Base-by-base conservation (phyloP, 2,113 vertebrate species). In the Verasper variegatus region DNA sequence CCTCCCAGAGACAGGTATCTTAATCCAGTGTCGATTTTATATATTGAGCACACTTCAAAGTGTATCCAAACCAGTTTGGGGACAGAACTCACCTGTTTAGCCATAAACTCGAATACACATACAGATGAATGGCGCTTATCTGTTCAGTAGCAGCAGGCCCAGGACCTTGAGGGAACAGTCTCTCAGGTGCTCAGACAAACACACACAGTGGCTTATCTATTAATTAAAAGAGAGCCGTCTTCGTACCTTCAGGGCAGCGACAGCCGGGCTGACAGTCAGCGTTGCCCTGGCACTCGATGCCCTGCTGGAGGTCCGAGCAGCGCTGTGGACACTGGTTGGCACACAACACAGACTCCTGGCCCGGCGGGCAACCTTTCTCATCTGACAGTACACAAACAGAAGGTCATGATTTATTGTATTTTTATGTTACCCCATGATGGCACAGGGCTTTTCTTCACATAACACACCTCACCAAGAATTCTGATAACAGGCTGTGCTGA, bases 291-390 rank as follows among this genome's bases (percentile, higher is more conserved):
- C 96, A 97, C 82, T 84, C 65, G 0, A 95, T 91, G 56, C 96
- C 96, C 82, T 96, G 94, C 94, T 97, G 96, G 15, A 96, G 93
- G 78, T 97, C 96, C 3, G 94, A 91, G 90, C 96, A 97, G 70
- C 86, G 94, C 79, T 93, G 94, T 0, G 96, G 97, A 75, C 96
- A 97, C 58, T 82, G 87, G 79, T 93, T 95, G 88, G 95, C 95
- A 84, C 97, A 97, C 21, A 64, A 56, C 47, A 93, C 92, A 49
- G 91, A 79, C 77, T 94, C 92, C 92, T 96, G 95, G 21, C 93
- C 94, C 0, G 82, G 61, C 0, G 95, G 95, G 84, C 97, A 97
- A 8, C 90, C 85, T 11, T 83, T 89, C 72, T 92, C 92, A 15
- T 93, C 95, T 96, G 85, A 70, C 31, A 70, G 72, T 7, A 49